Evolutionary conservation across 2,888 invertebrate species (phyloP), one percentile per base, ranked within the genome.

Genomic region (Lochmaea capreae): DNA sequence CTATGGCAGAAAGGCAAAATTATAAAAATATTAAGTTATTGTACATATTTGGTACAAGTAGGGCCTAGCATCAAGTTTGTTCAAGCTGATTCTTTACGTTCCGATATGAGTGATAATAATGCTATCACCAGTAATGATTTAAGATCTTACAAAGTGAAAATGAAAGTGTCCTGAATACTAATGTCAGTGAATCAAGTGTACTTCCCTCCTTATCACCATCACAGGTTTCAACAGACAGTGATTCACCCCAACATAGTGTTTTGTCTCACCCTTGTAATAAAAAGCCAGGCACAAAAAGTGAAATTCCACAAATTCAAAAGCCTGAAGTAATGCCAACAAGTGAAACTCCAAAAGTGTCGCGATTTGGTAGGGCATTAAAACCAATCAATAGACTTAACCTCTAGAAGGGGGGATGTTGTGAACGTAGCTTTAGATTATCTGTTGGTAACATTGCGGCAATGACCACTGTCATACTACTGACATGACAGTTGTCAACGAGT

Each of bases 31-130:
- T 22, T 73, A 22, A 73, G 73, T 68, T 57, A 12, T 65, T 65
- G 58, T 68, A 73, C 73, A 3, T 68, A 73, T 63, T 67, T 74
- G n/a, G 61, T 65, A 22, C 65, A 65, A 33, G 57, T 73, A 8
- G 73, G 54, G n/a, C 39, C 39, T 9, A 6, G 42, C 42, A 42
- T 42, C 42, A 42, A 42, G 9, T 42, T 42, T 4, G 42, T 42
- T 42, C 42, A 42, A 4, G 42, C 42, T 46, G 46, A 46, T 12
- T 46, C 46, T 46, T 46, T 46, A 46, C 9, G 11, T 5, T 8
- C 46, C 10, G 46, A 46, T 46, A 46, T 11, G 46, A 46, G 46
- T 46, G 12, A 46, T 46, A 46, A 11, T 46, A 46, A 12, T 46
- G n/a, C n/a, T n/a, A n/a, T n/a, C n/a, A 46, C 10, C 9, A 46